phyloP scores from a whole-genome alignment of 1,140 invertebrate species.

The Dufourea novaeangliae region DNA sequence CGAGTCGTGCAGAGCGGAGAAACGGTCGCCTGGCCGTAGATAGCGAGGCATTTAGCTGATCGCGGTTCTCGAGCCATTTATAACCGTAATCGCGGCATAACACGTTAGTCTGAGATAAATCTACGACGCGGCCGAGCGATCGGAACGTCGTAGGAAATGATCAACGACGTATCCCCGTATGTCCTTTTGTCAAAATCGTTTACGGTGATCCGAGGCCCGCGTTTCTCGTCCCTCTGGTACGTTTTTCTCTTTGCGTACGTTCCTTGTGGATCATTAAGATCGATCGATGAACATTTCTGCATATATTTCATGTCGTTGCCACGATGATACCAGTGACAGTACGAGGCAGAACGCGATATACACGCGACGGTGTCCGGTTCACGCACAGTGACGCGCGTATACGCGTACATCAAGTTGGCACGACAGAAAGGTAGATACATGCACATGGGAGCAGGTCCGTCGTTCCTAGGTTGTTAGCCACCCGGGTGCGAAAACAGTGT shows the following conservation, averaged over 20 bases:
- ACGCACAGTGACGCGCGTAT: slow-evolving; percentile 17
- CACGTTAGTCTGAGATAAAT: slow-evolving; percentile 37
- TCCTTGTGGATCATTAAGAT: slow-evolving; percentile 41
- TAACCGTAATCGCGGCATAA: slow-evolving; percentile 39
- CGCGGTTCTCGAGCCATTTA: slow-evolving; percentile 30
- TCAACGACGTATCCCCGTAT: slow-evolving; percentile 29
- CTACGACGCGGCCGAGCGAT: slow-evolving; percentile 19
- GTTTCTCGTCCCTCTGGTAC: neutral
- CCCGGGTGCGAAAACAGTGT: too few species aligned
- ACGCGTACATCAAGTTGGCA: slow-evolving; percentile 17
- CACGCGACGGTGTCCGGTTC: slow-evolving; percentile 13
- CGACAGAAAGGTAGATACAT: slow-evolving; percentile 17
- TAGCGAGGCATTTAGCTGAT: slow-evolving; percentile 15
- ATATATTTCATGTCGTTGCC: slow-evolving; percentile 16
- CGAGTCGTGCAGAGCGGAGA: neutral
- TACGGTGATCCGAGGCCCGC: slow-evolving; percentile 13
- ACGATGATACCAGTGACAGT: slow-evolving; percentile 14
- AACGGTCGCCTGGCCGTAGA: neutral
- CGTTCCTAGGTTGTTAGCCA: too few species aligned
- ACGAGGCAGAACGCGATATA: slow-evolving; percentile 1
- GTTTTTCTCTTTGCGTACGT: neutral
- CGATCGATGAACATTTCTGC: slow-evolving; percentile 37
- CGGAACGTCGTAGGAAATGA: slow-evolving; percentile 31
- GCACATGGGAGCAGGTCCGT: too few species aligned
- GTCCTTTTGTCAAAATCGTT: slow-evolving; percentile 42